These are phyloP conservation scores for Poicephalus meyeri DNA, from an alignment of 2,113 vertebrate species.

Conservation along the genomic window DNA sequence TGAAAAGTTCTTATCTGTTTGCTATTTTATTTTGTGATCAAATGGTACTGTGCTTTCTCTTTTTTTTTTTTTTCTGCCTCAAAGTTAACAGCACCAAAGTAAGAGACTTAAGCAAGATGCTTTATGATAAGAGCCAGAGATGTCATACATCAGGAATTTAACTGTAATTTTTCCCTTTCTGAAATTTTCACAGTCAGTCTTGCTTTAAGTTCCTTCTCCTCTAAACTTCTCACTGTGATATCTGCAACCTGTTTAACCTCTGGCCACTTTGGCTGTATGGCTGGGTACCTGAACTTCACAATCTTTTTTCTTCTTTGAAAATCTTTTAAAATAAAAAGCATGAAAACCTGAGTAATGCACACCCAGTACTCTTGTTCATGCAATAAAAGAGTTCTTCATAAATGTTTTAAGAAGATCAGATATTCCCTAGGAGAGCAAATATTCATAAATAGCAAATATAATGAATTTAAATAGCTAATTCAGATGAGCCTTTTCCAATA, in stretches of 20 bases:
- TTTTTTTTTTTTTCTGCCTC: not conserved
- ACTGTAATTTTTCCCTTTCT: not conserved
- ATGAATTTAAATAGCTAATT: not conserved
- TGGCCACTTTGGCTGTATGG: not conserved
- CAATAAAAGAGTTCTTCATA: not conserved
- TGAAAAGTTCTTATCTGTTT: constrained; percentile 23
- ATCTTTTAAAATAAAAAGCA: not conserved
- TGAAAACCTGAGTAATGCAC: not conserved
- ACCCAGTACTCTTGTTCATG: not conserved
- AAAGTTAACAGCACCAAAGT: not conserved
- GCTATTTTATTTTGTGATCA: constrained; percentile 14
- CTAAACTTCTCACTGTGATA: not conserved
- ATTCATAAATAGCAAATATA: not conserved
- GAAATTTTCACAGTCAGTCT: not conserved
- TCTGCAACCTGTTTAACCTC: not conserved
- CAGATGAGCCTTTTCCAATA: not conserved
- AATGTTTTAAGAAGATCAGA: not conserved
- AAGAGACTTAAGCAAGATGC: constrained; percentile 27
- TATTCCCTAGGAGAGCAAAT: not conserved
- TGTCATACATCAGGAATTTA: not conserved
- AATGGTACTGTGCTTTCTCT: not conserved
- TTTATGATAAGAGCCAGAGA: not conserved
- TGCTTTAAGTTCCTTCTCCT: not conserved
- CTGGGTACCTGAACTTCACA: not conserved
- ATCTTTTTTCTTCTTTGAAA: not conserved